Percentiles rank a stretch among this genome's conserved stretches.
Evolutionary conservation across 2,888 invertebrate genomes (phyloP).

Genomic region (Epinotia brunnichana): DNA sequence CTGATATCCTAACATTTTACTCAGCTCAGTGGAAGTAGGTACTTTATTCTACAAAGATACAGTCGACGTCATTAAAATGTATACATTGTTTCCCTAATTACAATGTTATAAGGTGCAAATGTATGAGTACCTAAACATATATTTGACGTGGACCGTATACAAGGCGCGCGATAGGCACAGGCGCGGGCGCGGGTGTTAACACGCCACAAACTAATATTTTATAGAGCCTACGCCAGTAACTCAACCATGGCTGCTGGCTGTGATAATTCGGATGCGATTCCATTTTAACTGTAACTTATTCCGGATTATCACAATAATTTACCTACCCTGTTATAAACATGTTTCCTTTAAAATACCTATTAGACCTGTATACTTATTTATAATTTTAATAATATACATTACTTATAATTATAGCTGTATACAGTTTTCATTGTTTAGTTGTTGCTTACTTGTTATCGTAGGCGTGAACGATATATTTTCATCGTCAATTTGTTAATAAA

Average conservation of each 20-base stretch:
- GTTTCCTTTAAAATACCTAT: background rate
- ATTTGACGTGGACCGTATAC: no score
- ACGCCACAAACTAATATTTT: background rate
- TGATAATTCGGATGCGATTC: background rate
- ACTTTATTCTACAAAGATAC: no score
- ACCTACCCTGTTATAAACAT: background rate
- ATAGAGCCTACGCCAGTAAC: background rate
- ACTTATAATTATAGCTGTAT: background rate
- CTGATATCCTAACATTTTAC: no score
- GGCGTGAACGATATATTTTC: constrained; percentile 20
- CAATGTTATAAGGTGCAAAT: no score
- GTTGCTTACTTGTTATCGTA: constrained; percentile 17
- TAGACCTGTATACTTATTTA: background rate
- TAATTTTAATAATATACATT: background rate
- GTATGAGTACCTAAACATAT: no score
- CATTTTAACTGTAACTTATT: background rate
- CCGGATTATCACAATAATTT: no score
- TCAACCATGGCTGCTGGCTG: background rate
- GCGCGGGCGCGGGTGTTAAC: no score
- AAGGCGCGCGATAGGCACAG: no score
- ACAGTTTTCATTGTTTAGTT: background rate
- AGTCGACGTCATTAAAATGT: no score
- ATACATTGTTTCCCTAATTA: no score
- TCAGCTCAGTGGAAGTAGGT: no score
- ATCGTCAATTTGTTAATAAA: constrained; percentile 33